A percentile compares a stretch with the other conserved stretches of the same genome.
phyloP scores from a whole-genome alignment of 2,113 vertebrate genomes.

The Sinocyclocheilus anophthalmus region DNA sequence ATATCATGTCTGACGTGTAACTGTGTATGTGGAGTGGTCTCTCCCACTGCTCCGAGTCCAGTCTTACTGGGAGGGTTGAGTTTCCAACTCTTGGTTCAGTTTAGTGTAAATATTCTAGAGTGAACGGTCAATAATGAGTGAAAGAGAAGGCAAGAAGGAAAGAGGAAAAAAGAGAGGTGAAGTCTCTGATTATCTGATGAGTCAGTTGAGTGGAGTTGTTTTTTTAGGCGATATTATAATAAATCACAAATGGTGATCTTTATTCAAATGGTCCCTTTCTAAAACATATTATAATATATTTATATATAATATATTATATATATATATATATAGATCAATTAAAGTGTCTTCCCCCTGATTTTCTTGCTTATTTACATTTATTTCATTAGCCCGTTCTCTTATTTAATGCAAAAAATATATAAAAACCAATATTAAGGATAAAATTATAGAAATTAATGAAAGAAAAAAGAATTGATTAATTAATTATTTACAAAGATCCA shows the following conservation, averaged over 20 bases:
- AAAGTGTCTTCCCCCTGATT: not conserved
- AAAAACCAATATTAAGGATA: too few relatives aligned
- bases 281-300: not conserved
- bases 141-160: not conserved
- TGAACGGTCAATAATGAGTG: not conserved
- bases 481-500: not conserved
- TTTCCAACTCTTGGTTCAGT: not conserved
- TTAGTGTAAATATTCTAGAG: slow-evolving; percentile 17
- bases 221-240: not conserved
- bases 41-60: slow-evolving; percentile 17
- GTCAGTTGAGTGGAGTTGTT: not conserved
- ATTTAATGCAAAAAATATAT: not conserved
- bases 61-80: not conserved
- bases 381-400: not conserved
- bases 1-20: slow-evolving; percentile 42
- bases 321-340: not conserved
- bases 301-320: too few relatives aligned
- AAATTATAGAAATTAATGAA: too few relatives aligned
- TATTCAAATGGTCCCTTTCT: too few relatives aligned
- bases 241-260: not conserved
- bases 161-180: not conserved
- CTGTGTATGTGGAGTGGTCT: slow-evolving; percentile 33
- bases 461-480: too few relatives aligned
- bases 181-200: not conserved
- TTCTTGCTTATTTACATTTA: not conserved